Base-by-base conservation (phyloP, 2,888 invertebrate species). In the Hemaris fuciformis region DNA sequence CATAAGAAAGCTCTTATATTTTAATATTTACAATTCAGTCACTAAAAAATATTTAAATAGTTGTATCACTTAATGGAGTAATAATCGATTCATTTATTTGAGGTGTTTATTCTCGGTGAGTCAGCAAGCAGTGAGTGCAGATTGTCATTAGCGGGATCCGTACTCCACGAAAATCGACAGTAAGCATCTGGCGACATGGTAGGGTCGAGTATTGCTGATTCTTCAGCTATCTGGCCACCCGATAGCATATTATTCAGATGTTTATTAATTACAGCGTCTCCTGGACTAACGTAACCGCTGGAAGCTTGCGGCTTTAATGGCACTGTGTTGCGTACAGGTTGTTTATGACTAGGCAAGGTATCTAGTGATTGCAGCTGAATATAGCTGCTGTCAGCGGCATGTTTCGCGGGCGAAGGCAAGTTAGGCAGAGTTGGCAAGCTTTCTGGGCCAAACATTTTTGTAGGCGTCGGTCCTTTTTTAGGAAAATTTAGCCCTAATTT, bases 131-230 rank as follows among this genome's bases (percentile, higher is more conserved):
- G 78, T 66, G 91, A 83, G 74, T 89, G 86, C 62, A 92, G 79
- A 75, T 91, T 92, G 72, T 92, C 92, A 70, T 90, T 88, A 10
- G 87, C 83, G 23, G 92, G 91, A 72, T 91, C 91, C 59, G 86
- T 89, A 76, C 91, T 91, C 93, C 92, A 92, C 2, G 93, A 93
- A 75, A 93, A 93, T 20, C 92, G 85, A 72, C 93, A 93, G 68
- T 93, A 93, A 1, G 93, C 92, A 65, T 91, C 91, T 5, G 92
- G 92, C 31, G 92, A 91, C 88, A 92, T 91, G 62, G 84, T 81
- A n/a, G 91, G 91, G 68, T 91, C 91, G 42, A 91, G 67, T 63
- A 91, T 85, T 18, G 88, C 89, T 0, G 92, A 85, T 74, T 90
- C 88, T 42, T 91, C 91, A 20, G 79, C 73, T 25, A 83, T 76